A percentile compares a stretch with the other conserved stretches of the same genome.
phyloP scores from a whole-genome alignment of 2,797 vertebrate species.

The Siniperca scherzeri region DNA sequence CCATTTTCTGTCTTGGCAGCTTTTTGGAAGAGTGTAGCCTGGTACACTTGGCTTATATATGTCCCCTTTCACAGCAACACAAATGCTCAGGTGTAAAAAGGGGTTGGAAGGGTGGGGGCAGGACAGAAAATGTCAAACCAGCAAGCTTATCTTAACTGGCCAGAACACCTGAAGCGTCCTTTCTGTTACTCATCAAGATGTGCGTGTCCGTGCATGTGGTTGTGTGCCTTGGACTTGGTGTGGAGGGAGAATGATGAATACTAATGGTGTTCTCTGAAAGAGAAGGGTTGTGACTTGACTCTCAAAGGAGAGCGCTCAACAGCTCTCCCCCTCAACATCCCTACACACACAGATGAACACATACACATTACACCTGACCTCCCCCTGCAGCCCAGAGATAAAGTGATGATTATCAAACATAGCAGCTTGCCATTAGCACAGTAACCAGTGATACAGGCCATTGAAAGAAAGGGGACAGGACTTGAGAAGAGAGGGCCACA shows the following conservation, averaged over 20 bases:
- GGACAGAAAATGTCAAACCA: slow-evolving; percentile 77
- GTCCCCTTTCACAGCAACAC: slow-evolving; percentile 50
- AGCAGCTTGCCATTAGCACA: slow-evolving; percentile 69
- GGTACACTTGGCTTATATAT: slow-evolving; percentile 41
- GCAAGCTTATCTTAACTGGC: slow-evolving; percentile 79
- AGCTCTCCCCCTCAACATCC: slow-evolving; percentile 43
- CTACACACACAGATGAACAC: slow-evolving; percentile 26
- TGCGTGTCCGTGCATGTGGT: slow-evolving; percentile 67
- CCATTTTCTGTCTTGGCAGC: slow-evolving; percentile 32
- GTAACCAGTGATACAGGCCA: slow-evolving; percentile 46
- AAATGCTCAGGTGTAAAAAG: slow-evolving; percentile 57
- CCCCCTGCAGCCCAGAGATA: slow-evolving; percentile 70
- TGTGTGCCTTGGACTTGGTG: slow-evolving; percentile 64
- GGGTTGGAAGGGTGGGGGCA: slow-evolving; percentile 19
- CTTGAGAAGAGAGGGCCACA: slow-evolving; percentile 41
- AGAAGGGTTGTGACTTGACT: slow-evolving; percentile 80
- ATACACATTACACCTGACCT: slow-evolving; percentile 64
- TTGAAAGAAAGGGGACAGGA: slow-evolving; percentile 43
- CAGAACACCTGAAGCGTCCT: slow-evolving; percentile 78
- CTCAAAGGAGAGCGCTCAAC: slow-evolving; percentile 71
- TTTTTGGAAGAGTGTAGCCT: slow-evolving; percentile 23
- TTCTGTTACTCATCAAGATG: slow-evolving; percentile 67
- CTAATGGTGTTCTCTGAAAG: slow-evolving; percentile 79
- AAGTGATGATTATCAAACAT: slow-evolving; percentile 76
- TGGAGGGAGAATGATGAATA: slow-evolving; percentile 80